Evolutionary conservation across 2,888 invertebrate genomes (phyloP).

Genomic region (Cacoxenus indagator): DNA sequence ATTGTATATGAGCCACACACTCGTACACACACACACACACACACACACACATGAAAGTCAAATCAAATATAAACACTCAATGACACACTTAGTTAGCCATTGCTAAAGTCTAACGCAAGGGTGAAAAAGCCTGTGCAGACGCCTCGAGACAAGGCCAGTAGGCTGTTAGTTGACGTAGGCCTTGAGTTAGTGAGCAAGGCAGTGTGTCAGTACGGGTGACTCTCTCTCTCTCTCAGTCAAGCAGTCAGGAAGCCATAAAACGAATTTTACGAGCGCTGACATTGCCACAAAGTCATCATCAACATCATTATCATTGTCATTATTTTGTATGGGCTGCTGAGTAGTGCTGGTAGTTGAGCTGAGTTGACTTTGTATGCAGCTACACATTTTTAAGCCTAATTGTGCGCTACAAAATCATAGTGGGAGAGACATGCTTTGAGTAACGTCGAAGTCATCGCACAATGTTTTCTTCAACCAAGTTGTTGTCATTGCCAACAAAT

Average conservation of each 20-base stretch:
- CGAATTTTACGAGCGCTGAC: constrained; percentile 56
- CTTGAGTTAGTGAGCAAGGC: no score
- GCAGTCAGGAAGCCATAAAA: constrained; percentile 55
- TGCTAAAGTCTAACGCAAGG: background rate
- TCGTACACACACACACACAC: constrained; percentile 32
- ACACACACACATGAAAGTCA: background rate
- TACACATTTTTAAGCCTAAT: constrained; percentile 29
- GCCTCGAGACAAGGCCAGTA: background rate
- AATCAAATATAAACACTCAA: no score
- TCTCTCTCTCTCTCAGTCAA: constrained; percentile 50
- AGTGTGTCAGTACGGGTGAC: constrained; percentile 5
- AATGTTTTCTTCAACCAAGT: background rate
- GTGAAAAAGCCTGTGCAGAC: no score
- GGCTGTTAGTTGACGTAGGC: no score
- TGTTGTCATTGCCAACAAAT: constrained; percentile 42
- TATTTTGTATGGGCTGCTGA: background rate
- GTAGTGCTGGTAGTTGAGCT: constrained; percentile 37
- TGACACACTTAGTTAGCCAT: no score
- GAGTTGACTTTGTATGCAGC: constrained; percentile 24
- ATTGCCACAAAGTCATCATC: constrained; percentile 16
- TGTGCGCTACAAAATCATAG: constrained; percentile 42
- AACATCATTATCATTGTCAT: constrained; percentile 2
- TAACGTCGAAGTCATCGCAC: background rate
- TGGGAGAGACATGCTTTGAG: background rate
- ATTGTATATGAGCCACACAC: constrained; percentile 26